Conservation (phyloP, 2,888 invertebrate genomes). For the Metellina segmentata region DNA sequence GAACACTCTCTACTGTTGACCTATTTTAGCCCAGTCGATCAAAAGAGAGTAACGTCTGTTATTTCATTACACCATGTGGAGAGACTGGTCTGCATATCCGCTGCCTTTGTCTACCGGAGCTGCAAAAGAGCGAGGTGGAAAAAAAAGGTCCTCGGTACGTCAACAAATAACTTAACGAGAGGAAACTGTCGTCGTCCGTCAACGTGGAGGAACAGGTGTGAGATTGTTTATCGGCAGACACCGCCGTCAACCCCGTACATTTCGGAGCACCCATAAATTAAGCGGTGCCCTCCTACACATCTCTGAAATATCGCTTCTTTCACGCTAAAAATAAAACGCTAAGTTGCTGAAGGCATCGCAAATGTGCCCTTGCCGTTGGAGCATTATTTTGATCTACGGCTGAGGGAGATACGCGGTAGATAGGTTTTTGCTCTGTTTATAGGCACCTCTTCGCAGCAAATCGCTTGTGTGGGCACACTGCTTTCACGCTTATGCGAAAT, state of each 20-base stretch:
- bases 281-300: conserved; percentile 9
- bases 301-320: conserved; percentile 5
- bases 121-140: conserved; percentile 6
- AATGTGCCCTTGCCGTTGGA: neutral
- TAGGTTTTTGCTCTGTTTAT: too few relatives aligned
- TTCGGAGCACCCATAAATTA: conserved; percentile 53
- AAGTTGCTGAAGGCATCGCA: neutral
- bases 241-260: conserved; percentile 2
- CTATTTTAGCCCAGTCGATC: too few relatives aligned
- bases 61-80: too few relatives aligned
- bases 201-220: conserved; percentile 63
- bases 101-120: neutral
- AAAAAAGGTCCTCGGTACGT: neutral
- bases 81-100: too few relatives aligned
- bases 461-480: too few relatives aligned
- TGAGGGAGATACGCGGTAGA: too few relatives aligned
- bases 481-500: too few relatives aligned
- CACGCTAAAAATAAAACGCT: conserved; percentile 44
- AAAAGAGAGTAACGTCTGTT: too few relatives aligned
- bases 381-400: neutral
- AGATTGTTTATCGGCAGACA: conserved; percentile 43
- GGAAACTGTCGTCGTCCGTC: conserved; percentile 54
- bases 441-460: too few relatives aligned
- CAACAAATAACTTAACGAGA: conserved; percentile 51
- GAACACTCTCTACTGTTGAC: too few relatives aligned